Conservation (phyloP, 2,888 invertebrate genomes). For the Microchrysa polita region DNA sequence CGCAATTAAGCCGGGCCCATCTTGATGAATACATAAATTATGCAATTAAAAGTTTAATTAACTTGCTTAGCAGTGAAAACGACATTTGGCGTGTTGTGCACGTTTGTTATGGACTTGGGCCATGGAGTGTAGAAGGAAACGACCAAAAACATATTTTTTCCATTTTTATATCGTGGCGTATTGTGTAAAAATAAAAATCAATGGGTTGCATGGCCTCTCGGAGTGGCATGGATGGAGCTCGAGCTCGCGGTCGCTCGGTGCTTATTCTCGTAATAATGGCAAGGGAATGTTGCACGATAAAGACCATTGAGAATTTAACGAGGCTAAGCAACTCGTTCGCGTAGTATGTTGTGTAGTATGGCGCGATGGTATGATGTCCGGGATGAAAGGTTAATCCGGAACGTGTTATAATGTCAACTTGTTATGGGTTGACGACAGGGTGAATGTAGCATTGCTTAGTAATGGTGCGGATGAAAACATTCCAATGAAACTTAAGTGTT, state of each 20-base stretch:
- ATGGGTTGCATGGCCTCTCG: constrained; percentile 5
- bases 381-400: neutral
- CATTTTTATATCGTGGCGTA: neutral
- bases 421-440: neutral
- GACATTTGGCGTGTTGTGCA: constrained; percentile 1
- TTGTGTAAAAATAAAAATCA: constrained; percentile 4
- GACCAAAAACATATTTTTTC: neutral
- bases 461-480: no score
- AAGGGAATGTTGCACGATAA: neutral
- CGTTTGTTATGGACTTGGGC: no score
- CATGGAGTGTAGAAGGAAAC: no score
- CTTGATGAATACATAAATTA: constrained; percentile 9
- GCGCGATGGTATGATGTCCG: neutral
- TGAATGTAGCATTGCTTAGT: no score
- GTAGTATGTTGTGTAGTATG: neutral
- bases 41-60: constrained; percentile 6
- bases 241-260: no score
- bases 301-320: neutral
- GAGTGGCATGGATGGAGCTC: no score
- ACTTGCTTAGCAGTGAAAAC: constrained; percentile 2
- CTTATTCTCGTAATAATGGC: no score
- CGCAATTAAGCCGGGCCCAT: constrained; percentile 2
- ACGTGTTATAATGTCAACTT: neutral
- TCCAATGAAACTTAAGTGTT: no score
- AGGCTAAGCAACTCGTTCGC: neutral